Percentiles rank a stretch among this genome's conserved stretches.
phyloP scores from a whole-genome alignment of 53 echinoderm and acorn worm genomes.

The Astropecten irregularis region DNA sequence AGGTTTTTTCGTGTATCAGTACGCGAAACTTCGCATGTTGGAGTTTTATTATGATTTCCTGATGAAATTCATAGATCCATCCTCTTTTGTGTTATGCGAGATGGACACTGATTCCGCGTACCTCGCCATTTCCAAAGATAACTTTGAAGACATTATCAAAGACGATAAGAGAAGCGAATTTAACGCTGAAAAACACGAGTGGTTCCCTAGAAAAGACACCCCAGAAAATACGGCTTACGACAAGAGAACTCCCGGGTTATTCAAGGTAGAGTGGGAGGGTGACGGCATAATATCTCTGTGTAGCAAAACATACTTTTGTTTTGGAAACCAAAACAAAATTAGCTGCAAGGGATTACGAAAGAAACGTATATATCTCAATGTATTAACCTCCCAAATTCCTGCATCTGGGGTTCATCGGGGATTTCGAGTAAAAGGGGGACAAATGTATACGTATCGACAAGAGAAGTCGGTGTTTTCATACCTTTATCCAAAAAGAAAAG shows the following conservation, averaged over 20 bases:
- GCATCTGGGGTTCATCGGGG: neutral
- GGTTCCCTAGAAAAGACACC: slow-evolving; percentile 69
- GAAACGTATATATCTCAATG: slow-evolving; percentile 12
- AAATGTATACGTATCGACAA: neutral
- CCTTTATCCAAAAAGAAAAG: neutral
- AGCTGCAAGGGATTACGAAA: slow-evolving; percentile 72
- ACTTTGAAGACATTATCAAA: slow-evolving; percentile 6
- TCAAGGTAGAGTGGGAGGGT: slow-evolving; percentile 65
- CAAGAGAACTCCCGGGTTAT: slow-evolving; percentile 65
- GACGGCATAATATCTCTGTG: slow-evolving; percentile 42
- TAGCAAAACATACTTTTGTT: slow-evolving; percentile 75
- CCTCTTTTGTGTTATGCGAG: neutral
- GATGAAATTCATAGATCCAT: neutral
- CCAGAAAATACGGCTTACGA: slow-evolving; percentile 33
- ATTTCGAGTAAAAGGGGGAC: neutral
- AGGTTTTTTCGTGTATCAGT: slow-evolving; percentile 70
- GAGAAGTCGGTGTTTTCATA: neutral
- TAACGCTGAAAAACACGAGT: neutral
- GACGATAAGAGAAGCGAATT: neutral
- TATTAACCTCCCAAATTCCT: neutral
- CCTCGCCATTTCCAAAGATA: neutral
- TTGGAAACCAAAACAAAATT: slow-evolving; percentile 59
- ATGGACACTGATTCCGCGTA: slow-evolving; percentile 29
- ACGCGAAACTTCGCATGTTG: slow-evolving; percentile 54
- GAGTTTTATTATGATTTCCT: slow-evolving; percentile 38